These are phyloP conservation scores for Osmerus eperlanus DNA, from an alignment of 2,113 vertebrate genomes.

Conservation along the genomic window DNA sequence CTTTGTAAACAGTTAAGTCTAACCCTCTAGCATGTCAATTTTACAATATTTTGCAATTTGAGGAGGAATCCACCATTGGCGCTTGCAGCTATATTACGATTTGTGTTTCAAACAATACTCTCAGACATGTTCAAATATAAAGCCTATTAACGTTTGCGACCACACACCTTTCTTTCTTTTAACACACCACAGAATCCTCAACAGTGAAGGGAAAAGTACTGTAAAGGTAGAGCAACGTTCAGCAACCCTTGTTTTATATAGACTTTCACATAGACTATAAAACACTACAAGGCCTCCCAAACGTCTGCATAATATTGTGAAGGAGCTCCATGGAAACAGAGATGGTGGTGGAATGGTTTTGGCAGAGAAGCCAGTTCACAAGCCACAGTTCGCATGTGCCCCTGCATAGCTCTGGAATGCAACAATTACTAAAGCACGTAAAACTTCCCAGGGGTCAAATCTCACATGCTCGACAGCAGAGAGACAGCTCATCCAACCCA, in stretches of 20 bases:
- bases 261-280: conserved; percentile 44
- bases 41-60: too few relatives aligned
- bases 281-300: conserved; percentile 45
- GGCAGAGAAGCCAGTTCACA: conserved; percentile 21
- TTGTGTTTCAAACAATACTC: neutral
- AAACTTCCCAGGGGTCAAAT: conserved; percentile 21
- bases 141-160: neutral
- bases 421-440: conserved; percentile 42
- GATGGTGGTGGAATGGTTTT: conserved; percentile 39
- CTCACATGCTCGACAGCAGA: conserved; percentile 12
- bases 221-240: too few relatives aligned
- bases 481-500: neutral
- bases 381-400: conserved; percentile 42
- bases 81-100: too few relatives aligned
- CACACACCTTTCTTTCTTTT: neutral
- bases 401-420: conserved; percentile 37
- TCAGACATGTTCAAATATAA: neutral
- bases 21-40: too few relatives aligned
- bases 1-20: too few relatives aligned
- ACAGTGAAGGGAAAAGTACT: conserved; percentile 1
- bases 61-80: too few relatives aligned
- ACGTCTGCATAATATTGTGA: conserved; percentile 66
- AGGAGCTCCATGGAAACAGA: conserved; percentile 56
- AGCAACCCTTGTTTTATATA: conserved; percentile 21
- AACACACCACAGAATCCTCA: neutral